Conservation (phyloP, 2,797 vertebrate genomes). For the Myotis planiceps region DNA sequence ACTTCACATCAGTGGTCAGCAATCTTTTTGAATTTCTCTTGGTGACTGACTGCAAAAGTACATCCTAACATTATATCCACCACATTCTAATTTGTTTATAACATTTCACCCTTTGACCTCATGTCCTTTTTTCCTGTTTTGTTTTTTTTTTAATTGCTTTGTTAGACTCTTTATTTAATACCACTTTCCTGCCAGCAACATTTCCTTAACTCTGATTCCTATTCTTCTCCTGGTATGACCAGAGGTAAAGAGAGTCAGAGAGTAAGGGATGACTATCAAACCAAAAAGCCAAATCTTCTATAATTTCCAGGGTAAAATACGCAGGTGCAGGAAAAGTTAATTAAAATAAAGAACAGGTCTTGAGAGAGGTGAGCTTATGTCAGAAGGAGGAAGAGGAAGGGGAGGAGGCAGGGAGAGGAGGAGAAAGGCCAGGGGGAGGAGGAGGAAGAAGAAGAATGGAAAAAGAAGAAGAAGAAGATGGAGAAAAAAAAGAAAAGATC, state of each 20-base stretch:
- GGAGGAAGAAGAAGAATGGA: background rate
- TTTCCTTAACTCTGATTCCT: background rate
- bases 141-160: background rate
- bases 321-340: background rate
- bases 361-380: background rate
- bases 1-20: background rate
- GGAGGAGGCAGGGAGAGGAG: too few relatives aligned
- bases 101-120: background rate
- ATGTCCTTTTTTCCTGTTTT: fast-evolving
- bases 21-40: background rate
- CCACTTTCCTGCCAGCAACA: background rate
- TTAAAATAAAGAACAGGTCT: background rate
- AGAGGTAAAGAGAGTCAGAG: background rate
- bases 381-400: too few relatives aligned
- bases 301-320: background rate
- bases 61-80: background rate
- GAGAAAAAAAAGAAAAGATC: background rate
- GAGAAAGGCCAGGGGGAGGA: background rate
- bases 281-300: background rate
- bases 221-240: background rate
- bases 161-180: background rate
- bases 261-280: background rate
- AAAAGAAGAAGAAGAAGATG: background rate
- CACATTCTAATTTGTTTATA: background rate
- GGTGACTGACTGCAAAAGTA: background rate